Evolutionary conservation across 2,113 vertebrate species (phyloP).

Genomic region (Cebus imitator): DNA sequence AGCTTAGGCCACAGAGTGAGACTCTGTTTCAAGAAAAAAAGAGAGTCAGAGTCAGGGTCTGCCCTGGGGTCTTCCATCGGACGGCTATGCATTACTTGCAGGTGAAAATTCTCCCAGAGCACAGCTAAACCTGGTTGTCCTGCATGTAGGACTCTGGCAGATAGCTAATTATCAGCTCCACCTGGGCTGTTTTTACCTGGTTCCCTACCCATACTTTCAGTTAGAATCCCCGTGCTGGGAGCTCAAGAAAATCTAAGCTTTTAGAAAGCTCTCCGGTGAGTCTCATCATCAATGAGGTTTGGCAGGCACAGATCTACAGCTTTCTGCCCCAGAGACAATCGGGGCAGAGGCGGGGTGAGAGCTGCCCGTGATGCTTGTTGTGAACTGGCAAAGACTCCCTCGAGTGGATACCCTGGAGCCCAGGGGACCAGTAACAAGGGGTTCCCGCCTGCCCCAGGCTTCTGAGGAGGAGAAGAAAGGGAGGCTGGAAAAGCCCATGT

Average conservation of each 20-base stretch:
- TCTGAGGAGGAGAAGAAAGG: neutral
- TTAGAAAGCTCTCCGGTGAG: neutral
- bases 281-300: neutral
- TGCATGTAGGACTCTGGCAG: fast-evolving
- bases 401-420: fast-evolving
- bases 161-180: neutral
- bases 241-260: neutral
- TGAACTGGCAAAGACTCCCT: neutral
- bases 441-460: too few relatives aligned
- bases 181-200: neutral
- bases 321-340: neutral
- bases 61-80: fast-evolving
- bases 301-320: neutral
- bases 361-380: fast-evolving
- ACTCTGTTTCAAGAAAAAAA: too few relatives aligned
- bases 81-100: fast-evolving
- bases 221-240: neutral
- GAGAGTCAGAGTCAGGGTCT: too few relatives aligned
- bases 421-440: too few relatives aligned
- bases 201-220: neutral
- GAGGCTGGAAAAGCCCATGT: neutral
- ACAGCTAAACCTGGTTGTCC: fast-evolving
- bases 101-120: too few relatives aligned
- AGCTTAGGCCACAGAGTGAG: too few relatives aligned
- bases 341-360: neutral